Evolutionary conservation across 2,888 invertebrate genomes (phyloP).

Genomic region (Lasioglossum figueresi): DNA sequence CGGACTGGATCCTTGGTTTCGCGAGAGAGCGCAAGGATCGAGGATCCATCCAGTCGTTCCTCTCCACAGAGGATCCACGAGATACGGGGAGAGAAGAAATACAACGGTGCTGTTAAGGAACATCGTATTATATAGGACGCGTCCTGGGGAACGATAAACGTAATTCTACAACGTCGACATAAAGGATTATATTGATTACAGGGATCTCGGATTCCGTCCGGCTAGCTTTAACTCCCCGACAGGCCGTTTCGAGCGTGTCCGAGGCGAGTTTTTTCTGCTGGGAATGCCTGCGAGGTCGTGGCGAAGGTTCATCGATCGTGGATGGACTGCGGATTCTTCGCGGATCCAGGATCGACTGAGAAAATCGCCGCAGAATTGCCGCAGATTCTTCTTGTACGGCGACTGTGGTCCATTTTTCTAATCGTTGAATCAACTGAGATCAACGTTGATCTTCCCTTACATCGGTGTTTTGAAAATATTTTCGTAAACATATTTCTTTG

Average conservation of each 20-base stretch:
- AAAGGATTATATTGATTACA: conserved; percentile 51
- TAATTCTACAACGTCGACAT: conserved; percentile 45
- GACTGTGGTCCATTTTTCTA: neutral
- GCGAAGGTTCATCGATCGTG: conserved; percentile 1
- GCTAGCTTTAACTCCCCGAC: neutral
- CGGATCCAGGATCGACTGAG: neutral
- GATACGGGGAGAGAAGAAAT: conserved; percentile 55
- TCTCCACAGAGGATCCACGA: conserved; percentile 1
- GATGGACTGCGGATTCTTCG: neutral
- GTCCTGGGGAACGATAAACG: conserved; percentile 44
- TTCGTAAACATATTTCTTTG: neutral
- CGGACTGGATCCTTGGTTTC: conserved; percentile 58
- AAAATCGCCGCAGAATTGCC: neutral
- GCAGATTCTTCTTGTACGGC: neutral
- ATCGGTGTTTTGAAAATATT: neutral
- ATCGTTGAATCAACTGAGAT: neutral
- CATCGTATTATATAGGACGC: conserved; percentile 34
- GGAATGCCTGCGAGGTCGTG: neutral
- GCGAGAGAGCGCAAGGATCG: conserved; percentile 31
- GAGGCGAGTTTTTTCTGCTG: neutral
- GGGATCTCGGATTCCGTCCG: conserved; percentile 19
- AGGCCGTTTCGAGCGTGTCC: neutral
- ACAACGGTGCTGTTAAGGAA: conserved; percentile 50
- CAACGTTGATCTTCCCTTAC: neutral
- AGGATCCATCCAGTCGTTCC: conserved; percentile 31